Conservation (phyloP, 2,888 invertebrate genomes). For the Pristionchus japonicus region DNA sequence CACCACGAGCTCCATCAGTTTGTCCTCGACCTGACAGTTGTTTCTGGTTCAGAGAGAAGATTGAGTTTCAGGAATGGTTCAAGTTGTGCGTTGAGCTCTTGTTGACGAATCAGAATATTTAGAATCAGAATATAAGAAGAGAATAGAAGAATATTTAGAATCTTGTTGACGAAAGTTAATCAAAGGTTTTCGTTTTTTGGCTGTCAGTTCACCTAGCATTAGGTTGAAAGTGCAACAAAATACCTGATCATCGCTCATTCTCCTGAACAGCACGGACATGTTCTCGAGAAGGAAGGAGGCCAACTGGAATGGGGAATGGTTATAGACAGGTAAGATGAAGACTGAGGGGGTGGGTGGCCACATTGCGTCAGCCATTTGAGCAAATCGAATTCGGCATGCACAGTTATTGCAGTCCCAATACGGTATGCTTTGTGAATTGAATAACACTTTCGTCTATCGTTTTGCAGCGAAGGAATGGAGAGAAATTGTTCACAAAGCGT, state of each 20-base stretch:
- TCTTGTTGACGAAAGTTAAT: too few relatives aligned
- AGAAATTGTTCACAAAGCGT: too few relatives aligned
- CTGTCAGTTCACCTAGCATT: neutral
- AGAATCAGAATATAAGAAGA: too few relatives aligned
- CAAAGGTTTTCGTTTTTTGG: too few relatives aligned
- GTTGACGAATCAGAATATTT: too few relatives aligned
- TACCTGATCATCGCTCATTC: constrained; percentile 70
- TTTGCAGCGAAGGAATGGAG: too few relatives aligned
- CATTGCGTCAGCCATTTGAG: neutral
- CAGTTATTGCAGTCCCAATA: too few relatives aligned
- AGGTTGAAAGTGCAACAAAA: too few relatives aligned
- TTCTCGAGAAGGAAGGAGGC: constrained; percentile 68
- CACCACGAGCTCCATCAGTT: constrained; percentile 63
- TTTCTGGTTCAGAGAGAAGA: neutral
- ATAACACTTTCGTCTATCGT: too few relatives aligned
- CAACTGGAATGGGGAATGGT: constrained; percentile 58
- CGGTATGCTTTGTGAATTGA: too few relatives aligned
- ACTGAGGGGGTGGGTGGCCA: neutral
- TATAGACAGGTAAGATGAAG: neutral
- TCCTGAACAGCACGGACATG: constrained; percentile 68
- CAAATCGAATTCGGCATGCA: neutral
- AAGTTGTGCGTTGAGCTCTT: too few relatives aligned
- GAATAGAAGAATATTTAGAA: too few relatives aligned
- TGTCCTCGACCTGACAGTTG: constrained; percentile 44
- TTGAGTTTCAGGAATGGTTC: neutral